phyloP scores from a whole-genome alignment of 2,888 invertebrate species.

The Meghimatium bilineatum region DNA sequence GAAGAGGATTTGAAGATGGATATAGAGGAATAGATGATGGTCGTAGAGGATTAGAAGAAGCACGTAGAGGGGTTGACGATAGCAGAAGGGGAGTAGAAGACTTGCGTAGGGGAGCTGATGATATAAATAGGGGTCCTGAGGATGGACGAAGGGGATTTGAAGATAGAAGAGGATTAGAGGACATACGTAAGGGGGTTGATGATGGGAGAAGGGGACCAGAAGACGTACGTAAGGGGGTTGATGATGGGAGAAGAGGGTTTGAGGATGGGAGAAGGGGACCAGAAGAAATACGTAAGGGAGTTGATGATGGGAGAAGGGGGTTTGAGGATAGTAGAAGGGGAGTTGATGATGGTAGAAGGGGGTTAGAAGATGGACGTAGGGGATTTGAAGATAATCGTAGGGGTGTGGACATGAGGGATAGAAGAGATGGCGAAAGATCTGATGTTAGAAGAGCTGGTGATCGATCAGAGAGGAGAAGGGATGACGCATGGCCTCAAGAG shows the following conservation, averaged over 20 bases:
- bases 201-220: conserved; percentile 48
- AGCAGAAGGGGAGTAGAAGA: conserved; percentile 11
- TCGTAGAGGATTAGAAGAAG: conserved; percentile 19
- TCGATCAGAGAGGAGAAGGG: conserved; percentile 36
- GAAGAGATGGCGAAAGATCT: conserved; percentile 32
- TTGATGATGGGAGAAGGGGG: conserved; percentile 22
- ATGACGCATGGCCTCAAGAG: conserved; percentile 33
- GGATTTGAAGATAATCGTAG: conserved; percentile 26
- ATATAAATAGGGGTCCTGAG: conserved; percentile 39
- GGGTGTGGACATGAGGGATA: conserved; percentile 29
- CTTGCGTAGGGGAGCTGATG: conserved; percentile 33
- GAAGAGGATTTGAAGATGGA: conserved; percentile 49
- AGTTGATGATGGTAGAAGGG: conserved; percentile 42
- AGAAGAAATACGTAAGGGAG: neutral
- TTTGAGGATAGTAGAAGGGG: conserved; percentile 35
- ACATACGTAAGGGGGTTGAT: conserved; percentile 13
- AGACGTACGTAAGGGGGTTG: conserved; percentile 21
- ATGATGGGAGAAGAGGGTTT: conserved; percentile 47
- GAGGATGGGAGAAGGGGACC: conserved; percentile 39
- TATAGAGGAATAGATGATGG: conserved; percentile 25
- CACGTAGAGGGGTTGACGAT: conserved; percentile 16
- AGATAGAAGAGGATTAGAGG: conserved; percentile 43
- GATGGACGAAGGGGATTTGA: conserved; percentile 51
- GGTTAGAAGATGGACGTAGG: conserved; percentile 24
- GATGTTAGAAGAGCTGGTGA: conserved; percentile 49